These are phyloP conservation scores for Chloroclysta siterata DNA, from an alignment of 2,888 invertebrate species.

Conservation along the genomic window DNA sequence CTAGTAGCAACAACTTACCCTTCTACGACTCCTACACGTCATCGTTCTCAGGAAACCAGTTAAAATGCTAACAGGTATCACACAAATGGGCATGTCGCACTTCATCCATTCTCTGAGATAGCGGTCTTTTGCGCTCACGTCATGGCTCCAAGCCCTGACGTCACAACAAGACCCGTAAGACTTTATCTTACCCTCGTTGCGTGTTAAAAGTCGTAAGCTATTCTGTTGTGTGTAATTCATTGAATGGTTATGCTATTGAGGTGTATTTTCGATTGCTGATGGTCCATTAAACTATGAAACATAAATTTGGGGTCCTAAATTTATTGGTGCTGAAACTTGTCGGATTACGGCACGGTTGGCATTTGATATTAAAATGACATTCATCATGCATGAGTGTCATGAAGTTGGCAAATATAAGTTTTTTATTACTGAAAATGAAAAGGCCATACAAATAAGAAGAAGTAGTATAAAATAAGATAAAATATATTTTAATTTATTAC, in stretches of 20 bases:
- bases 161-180: constrained; percentile 81
- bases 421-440: too few relatives aligned
- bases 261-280: constrained; percentile 32
- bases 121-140: constrained; percentile 52
- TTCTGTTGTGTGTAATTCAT: constrained; percentile 58
- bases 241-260: constrained; percentile 48
- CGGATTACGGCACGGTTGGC: constrained; percentile 6
- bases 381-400: background rate
- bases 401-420: too few relatives aligned
- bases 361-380: constrained; percentile 8
- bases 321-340: constrained; percentile 18
- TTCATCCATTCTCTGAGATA: constrained; percentile 79
- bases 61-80: constrained; percentile 61
- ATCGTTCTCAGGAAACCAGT: constrained; percentile 58
- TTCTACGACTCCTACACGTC: constrained; percentile 60
- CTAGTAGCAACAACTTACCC: constrained; percentile 47
- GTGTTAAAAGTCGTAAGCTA: constrained; percentile 58
- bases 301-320: constrained; percentile 56
- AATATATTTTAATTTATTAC: too few relatives aligned
- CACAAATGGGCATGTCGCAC: constrained; percentile 67
- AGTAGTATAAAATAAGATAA: too few relatives aligned
- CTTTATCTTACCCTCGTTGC: constrained; percentile 84
- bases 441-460: too few relatives aligned
- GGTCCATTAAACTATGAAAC: constrained; percentile 51
- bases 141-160: constrained; percentile 84